Evolutionary conservation across 2,888 invertebrate genomes (phyloP).

Genomic region (Pachycephus smyrnensis): DNA sequence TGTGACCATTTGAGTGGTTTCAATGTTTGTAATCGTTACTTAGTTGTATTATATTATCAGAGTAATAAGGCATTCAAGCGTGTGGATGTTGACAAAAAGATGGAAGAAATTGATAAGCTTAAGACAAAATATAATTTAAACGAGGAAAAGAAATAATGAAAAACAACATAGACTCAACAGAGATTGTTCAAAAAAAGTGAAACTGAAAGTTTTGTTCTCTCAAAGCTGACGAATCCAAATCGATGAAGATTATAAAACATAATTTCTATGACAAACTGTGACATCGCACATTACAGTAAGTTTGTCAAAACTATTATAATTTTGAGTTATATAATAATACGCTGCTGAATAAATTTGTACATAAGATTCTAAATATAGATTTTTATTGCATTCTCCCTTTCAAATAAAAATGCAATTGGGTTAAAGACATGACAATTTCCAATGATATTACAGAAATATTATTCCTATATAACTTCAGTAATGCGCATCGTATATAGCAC

Average conservation of each 20-base stretch:
- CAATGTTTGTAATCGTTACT: conserved; percentile 98
- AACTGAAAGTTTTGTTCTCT: background rate
- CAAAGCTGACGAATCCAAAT: background rate
- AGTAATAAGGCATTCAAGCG: conserved; percentile 96
- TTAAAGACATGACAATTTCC: background rate
- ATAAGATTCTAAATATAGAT: background rate
- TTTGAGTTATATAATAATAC: background rate
- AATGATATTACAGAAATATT: background rate
- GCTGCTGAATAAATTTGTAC: background rate
- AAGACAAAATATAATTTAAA: conserved; percentile 85
- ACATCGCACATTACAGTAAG: background rate
- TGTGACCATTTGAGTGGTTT: conserved; percentile 99
- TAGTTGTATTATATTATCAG: conserved; percentile 99
- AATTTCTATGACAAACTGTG: background rate
- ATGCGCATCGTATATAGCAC: background rate
- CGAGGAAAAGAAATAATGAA: conserved; percentile 61
- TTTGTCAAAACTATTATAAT: background rate
- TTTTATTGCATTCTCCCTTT: background rate
- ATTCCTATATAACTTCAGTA: background rate
- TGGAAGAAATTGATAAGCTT: conserved; percentile 94
- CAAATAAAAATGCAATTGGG: background rate
- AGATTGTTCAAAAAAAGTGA: background rate
- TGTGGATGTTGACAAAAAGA: conserved; percentile 94
- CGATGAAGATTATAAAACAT: background rate
- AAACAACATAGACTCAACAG: background rate